Evolutionary conservation across 2,113 vertebrate genomes (phyloP).

Genomic region (Scolopax mira): DNA sequence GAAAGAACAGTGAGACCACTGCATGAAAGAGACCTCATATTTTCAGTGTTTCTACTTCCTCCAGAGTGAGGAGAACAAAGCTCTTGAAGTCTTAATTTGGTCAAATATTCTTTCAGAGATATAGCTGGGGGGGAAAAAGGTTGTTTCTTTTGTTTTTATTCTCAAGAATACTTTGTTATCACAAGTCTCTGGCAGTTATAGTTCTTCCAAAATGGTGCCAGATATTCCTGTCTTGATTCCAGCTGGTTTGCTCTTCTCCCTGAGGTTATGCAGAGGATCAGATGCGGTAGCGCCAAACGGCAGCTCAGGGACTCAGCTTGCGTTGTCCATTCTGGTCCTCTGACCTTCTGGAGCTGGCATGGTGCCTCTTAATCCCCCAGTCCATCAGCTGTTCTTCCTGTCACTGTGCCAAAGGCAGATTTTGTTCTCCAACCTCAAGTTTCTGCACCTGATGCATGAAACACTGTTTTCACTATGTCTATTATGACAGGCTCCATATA

Average conservation of each 20-base stretch:
- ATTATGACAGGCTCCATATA: neutral
- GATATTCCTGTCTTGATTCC: neutral
- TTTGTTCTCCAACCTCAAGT: neutral
- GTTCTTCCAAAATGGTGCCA: neutral
- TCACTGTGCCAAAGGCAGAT: neutral
- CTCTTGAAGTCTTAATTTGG: neutral
- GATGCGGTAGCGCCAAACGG: neutral
- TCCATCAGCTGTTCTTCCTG: constrained; percentile 14
- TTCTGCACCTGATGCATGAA: neutral
- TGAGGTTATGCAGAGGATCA: constrained; percentile 25
- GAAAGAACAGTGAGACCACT: neutral
- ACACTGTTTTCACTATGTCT: neutral
- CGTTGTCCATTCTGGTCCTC: neutral
- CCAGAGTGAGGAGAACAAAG: neutral
- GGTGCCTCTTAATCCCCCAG: neutral
- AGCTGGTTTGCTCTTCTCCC: constrained; percentile 11
- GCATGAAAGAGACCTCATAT: neutral
- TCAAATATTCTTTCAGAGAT: neutral
- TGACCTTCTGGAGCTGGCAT: constrained; percentile 32
- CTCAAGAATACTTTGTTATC: neutral
- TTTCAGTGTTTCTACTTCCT: neutral
- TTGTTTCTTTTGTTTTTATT: neutral
- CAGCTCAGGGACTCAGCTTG: constrained; percentile 20
- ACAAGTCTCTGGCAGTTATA: neutral
- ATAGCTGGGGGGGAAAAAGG: neutral